A percentile compares a stretch with the other conserved stretches of the same genome.
Evolutionary conservation across 2,888 invertebrate genomes (phyloP).

Genomic region (Dicranocentrus wangi): DNA sequence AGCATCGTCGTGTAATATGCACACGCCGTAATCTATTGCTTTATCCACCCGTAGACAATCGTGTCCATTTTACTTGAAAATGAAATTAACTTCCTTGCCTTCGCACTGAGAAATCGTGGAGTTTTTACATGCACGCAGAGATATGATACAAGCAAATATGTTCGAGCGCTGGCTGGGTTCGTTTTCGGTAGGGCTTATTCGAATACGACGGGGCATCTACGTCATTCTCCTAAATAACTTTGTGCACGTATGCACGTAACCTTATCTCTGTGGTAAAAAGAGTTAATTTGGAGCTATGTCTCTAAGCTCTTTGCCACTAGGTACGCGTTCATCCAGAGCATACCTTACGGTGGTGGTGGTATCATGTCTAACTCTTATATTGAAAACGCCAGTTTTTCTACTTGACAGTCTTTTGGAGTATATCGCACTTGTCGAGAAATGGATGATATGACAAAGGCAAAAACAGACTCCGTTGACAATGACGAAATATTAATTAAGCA

Average conservation of each 20-base stretch:
- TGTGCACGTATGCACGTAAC: neutral
- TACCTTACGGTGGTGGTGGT: too few species aligned
- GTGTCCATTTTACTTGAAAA: conserved; percentile 57
- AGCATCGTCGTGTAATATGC: conserved; percentile 55
- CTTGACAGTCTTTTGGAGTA: neutral
- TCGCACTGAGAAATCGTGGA: neutral
- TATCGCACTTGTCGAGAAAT: too few species aligned
- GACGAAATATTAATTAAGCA: conserved; percentile 64
- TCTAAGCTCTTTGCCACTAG: too few species aligned
- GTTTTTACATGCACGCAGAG: too few species aligned
- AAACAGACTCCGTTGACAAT: conserved; percentile 47
- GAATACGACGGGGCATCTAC: too few species aligned
- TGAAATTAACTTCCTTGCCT: conserved; percentile 61
- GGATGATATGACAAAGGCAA: conserved; percentile 18
- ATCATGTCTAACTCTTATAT: too few species aligned
- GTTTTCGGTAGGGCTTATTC: too few species aligned
- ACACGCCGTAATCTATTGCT: conserved; percentile 55
- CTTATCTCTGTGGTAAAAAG: conserved; percentile 1
- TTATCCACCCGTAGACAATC: conserved; percentile 58
- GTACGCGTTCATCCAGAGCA: too few species aligned
- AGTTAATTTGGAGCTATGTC: neutral
- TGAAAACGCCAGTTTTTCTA: neutral
- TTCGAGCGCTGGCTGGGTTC: too few species aligned
- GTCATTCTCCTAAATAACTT: too few species aligned
- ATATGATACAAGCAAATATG: too few species aligned